A percentile compares a stretch with the other conserved stretches of the same genome.
These are phyloP conservation scores for Columbina picui DNA, from an alignment of 2,113 vertebrate species.

Conservation along the genomic window DNA sequence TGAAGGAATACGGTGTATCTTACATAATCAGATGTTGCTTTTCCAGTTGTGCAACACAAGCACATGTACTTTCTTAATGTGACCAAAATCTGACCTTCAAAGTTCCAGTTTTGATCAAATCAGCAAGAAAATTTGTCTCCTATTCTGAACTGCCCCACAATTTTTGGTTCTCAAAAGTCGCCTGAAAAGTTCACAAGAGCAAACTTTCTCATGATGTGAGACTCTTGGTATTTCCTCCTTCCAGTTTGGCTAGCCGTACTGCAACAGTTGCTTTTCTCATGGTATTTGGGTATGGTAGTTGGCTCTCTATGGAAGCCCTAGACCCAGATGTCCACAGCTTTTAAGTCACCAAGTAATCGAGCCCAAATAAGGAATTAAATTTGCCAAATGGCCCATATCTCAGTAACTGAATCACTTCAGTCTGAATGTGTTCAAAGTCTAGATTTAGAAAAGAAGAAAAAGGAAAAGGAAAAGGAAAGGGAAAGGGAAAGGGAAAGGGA, in stretches of 20 bases:
- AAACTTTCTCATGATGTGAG: constrained; percentile 72
- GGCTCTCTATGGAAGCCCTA: neutral
- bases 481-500: too few species aligned
- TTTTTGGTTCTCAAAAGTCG: constrained; percentile 22
- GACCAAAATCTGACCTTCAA: neutral
- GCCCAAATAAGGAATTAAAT: neutral
- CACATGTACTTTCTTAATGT: neutral
- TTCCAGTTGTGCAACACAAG: neutral
- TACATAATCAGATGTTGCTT: neutral
- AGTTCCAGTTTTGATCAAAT: neutral
- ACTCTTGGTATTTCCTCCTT: constrained; percentile 73
- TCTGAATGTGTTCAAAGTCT: neutral
- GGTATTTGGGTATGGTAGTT: neutral
- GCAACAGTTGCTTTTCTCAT: constrained; percentile 42
- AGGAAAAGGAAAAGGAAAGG: too few species aligned
- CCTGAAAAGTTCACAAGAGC: constrained; percentile 16
- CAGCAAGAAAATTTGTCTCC: neutral
- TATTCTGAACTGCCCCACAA: constrained; percentile 3
- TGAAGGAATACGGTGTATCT: neutral
- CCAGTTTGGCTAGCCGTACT: constrained; percentile 36
- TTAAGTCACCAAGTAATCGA: neutral
- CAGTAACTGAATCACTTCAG: neutral
- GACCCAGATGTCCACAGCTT: neutral
- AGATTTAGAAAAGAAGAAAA: neutral
- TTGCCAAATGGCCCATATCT: neutral